Percentiles rank a stretch among this genome's conserved stretches.
Evolutionary conservation across 1,140 invertebrate genomes (phyloP).

Genomic region (Cardiocondyla obscurior): DNA sequence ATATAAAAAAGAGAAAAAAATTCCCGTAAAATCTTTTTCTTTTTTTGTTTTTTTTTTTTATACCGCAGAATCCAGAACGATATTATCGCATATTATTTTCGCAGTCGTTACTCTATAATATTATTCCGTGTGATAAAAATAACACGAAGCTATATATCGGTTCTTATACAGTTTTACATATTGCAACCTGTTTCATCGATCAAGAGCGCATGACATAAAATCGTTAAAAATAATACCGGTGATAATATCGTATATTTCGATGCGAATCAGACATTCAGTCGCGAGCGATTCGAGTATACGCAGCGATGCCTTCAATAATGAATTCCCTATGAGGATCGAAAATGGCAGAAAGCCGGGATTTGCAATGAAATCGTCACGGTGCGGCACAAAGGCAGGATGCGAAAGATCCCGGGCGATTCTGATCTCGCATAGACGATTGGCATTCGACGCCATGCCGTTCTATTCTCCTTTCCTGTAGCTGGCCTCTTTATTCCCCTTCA

Average conservation of each 20-base stretch:
- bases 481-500: slow-evolving; percentile 49
- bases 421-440: slow-evolving; percentile 33
- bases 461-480: not conserved
- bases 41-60: not conserved
- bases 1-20: too few relatives aligned
- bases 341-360: slow-evolving; percentile 38
- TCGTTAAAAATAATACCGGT: not conserved
- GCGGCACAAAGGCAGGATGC: slow-evolving; percentile 52
- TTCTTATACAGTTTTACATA: not conserved
- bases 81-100: not conserved
- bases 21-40: too few relatives aligned
- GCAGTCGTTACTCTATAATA: not conserved
- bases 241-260: not conserved
- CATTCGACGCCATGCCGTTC: slow-evolving; percentile 10
- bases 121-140: not conserved
- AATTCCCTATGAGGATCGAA: slow-evolving; percentile 29
- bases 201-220: not conserved
- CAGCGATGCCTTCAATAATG: not conserved
- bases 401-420: slow-evolving; percentile 35
- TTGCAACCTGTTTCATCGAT: too few relatives aligned
- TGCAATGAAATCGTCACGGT: slow-evolving; percentile 51
- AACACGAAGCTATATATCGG: not conserved
- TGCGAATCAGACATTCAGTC: not conserved
- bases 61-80: not conserved
- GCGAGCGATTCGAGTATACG: not conserved